A percentile compares a stretch with the other conserved stretches of the same genome.
These are phyloP conservation scores for Punctoribates punctum DNA, from an alignment of 2,888 invertebrate genomes.

Conservation along the genomic window DNA sequence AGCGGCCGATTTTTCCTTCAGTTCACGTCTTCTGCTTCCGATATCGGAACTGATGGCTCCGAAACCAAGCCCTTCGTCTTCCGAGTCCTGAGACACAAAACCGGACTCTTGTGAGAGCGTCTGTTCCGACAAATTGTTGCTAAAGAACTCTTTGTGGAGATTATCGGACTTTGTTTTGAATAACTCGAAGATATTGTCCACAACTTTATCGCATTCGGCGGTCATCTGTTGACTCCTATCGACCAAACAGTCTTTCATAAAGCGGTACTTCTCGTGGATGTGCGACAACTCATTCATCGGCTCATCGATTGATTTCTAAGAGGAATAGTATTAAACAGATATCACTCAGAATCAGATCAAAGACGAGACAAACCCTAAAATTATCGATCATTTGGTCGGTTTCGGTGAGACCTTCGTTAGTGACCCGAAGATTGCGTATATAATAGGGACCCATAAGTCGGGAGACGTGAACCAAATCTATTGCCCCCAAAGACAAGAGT, in stretches of 20 bases:
- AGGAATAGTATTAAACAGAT: not conserved
- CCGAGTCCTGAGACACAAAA: not conserved
- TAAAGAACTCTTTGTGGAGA: conserved; percentile 21
- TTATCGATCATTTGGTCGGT: conserved; percentile 3
- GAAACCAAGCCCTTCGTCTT: not conserved
- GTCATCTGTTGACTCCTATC: not conserved
- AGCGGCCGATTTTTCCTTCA: not conserved
- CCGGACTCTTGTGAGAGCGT: too few species aligned
- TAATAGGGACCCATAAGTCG: conserved; percentile 14
- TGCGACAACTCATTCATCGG: conserved; percentile 14
- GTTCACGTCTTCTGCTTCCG: not conserved
- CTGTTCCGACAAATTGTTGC: not conserved
- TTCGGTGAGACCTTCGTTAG: not conserved
- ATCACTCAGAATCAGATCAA: not conserved
- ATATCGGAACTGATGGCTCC: not conserved
- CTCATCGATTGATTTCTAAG: not conserved
- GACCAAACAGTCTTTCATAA: conserved; percentile 5
- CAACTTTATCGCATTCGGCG: not conserved
- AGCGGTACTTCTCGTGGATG: conserved; percentile 24
- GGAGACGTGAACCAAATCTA: conserved; percentile 21
- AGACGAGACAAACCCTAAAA: conserved; percentile 1
- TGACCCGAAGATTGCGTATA: not conserved
- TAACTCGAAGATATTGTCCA: conserved; percentile 19
- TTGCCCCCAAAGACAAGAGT: conserved; percentile 10
- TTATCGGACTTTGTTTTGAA: conserved; percentile 2